Base-by-base conservation (phyloP, 2,113 vertebrate species). In the Numenius arquata region DNA sequence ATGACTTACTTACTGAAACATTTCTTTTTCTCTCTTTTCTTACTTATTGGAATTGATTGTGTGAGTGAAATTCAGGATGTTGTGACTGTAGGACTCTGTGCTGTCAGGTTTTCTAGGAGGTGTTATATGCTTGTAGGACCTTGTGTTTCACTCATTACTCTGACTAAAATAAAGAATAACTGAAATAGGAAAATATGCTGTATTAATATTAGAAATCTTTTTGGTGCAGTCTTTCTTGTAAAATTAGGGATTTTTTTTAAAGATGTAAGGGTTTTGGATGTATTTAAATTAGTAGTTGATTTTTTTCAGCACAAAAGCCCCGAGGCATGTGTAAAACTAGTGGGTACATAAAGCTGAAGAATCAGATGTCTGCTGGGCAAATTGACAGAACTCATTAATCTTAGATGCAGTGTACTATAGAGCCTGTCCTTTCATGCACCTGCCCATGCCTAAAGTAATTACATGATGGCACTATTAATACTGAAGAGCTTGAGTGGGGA, bases 371-470 rank as follows among this genome's bases (percentile, higher is more conserved):
- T 98, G 96, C 98, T 98, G 98, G 97, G 98, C 98, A 98, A 98
- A 98, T 98, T 98, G 98, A 98, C 98, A 98, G 98, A 98, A 98
- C 98, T 98, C 98, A 98, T 98, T 98, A 98, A 98, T 98, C 98
- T 98, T 98, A 93, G 91, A 97, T 91, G 97, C 97, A 94, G 97
- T 88, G 94, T 97, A 94, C 97, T 98, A 97, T 96, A 95, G 94
- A 98, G 95, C 97, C 97, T 98, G 98, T 98, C 98, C 98, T 98
- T 98, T 98, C 97, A 93, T 97, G 98, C 98, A 98, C 98, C 98
- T 98, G 98, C 97, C 97, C 95, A 96, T 98, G 98, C 98, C 97
- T 96, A 94, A 97, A 98, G 98, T 98, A 98, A 98, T 98, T 98
- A 98, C 98, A 98, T 97, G 97, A 98, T 98, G 98, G 97, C 97